Conservation (phyloP, 2,113 vertebrate species). For the Galeopterus variegatus region DNA sequence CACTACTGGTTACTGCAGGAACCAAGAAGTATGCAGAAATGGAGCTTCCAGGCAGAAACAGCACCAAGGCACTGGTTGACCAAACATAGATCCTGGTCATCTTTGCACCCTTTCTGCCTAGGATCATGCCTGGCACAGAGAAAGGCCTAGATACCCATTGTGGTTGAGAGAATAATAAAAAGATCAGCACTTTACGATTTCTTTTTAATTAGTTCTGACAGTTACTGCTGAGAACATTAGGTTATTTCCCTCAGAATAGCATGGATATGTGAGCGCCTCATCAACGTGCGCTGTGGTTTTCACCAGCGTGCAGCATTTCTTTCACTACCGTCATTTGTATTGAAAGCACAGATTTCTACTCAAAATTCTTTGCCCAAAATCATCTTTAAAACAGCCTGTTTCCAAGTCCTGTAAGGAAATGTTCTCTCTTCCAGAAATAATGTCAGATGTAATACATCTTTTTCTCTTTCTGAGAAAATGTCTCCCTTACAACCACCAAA, state of each 20-base stretch:
- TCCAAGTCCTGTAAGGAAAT: conserved; percentile 80
- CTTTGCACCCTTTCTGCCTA: not conserved
- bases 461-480: conserved; percentile 52
- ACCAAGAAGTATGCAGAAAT: not conserved
- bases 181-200: not conserved
- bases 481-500: not conserved
- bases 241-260: conserved; percentile 37
- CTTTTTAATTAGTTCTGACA: conserved; percentile 22
- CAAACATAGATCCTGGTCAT: not conserved
- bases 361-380: conserved; percentile 43
- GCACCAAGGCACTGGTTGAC: not conserved
- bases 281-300: not conserved
- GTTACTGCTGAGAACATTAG: conserved; percentile 47
- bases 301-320: not conserved
- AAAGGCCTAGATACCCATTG: not conserved
- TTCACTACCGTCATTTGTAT: not conserved
- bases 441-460: conserved; percentile 51
- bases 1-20: not conserved
- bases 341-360: conserved; percentile 46
- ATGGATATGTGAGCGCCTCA: not conserved
- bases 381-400: conserved; percentile 47
- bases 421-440: conserved; percentile 79
- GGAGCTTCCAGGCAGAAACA: not conserved
- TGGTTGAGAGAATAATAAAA: conserved; percentile 29
- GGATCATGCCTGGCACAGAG: not conserved